These are phyloP conservation scores for Hippasteria phrygiana DNA, from an alignment of 53 echinoderm and acorn worm species.

Conservation along the genomic window DNA sequence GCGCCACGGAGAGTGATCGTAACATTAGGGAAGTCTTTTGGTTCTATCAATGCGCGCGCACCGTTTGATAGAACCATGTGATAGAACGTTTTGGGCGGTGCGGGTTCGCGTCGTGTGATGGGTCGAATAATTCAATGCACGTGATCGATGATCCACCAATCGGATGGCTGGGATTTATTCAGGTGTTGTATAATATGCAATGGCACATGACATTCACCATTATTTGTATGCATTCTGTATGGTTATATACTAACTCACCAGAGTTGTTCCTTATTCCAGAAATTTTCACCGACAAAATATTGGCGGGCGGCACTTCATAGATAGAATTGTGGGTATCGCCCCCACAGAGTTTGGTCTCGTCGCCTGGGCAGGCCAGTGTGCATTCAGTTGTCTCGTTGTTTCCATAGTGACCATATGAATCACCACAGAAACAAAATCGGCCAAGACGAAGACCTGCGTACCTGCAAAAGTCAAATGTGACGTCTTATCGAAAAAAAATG, in stretches of 20 bases:
- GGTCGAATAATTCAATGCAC: too few relatives aligned
- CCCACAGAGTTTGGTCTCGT: conserved; percentile 8
- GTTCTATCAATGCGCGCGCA: too few relatives aligned
- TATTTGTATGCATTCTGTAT: neutral
- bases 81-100: too few relatives aligned
- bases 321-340: conserved; percentile 23
- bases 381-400: conserved; percentile 1
- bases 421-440: conserved; percentile 12
- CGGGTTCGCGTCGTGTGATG: too few relatives aligned
- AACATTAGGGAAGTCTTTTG: too few relatives aligned
- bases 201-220: too few relatives aligned
- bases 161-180: too few relatives aligned
- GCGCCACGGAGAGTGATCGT: too few relatives aligned
- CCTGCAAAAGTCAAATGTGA: neutral
- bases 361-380: neutral
- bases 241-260: neutral
- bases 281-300: neutral
- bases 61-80: too few relatives aligned
- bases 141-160: too few relatives aligned
- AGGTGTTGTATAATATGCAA: too few relatives aligned
- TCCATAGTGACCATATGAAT: conserved; percentile 30
- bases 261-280: neutral
- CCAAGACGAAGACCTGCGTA: conserved; percentile 42
- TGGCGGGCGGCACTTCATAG: conserved; percentile 12
- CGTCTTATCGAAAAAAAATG: too few relatives aligned